Evolutionary conservation across 2,113 vertebrate genomes (phyloP).

Genomic region (Coregonus clupeaformis): DNA sequence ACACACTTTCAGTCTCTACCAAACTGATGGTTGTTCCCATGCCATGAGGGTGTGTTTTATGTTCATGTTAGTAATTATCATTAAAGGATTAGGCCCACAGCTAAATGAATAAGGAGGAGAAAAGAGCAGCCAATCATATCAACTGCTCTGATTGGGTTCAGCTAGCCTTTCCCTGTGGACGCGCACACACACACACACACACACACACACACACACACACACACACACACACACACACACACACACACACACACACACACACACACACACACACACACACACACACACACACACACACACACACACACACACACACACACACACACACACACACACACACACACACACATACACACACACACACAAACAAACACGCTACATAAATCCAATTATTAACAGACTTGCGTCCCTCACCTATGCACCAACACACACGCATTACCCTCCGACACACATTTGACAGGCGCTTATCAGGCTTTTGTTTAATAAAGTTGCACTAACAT

Average conservation of each 20-base stretch:
- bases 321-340: too few relatives aligned
- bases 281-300: too few relatives aligned
- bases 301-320: too few relatives aligned
- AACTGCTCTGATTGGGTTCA: slow-evolving; percentile 39
- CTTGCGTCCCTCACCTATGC: too few relatives aligned
- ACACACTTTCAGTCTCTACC: not conserved
- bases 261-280: too few relatives aligned
- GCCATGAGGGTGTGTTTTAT: slow-evolving; percentile 37
- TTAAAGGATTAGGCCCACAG: slow-evolving; percentile 7
- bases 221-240: too few relatives aligned
- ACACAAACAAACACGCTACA: not conserved
- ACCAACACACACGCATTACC: too few relatives aligned
- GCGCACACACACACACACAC: not conserved
- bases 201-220: too few relatives aligned
- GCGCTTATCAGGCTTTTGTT: slow-evolving; percentile 32
- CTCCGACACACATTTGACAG: not conserved
- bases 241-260: too few relatives aligned
- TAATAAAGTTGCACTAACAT: slow-evolving; percentile 47
- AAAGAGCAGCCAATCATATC: slow-evolving; percentile 37
- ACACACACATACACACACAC: not conserved
- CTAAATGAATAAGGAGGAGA: slow-evolving; percentile 30
- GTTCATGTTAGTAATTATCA: slow-evolving; percentile 47
- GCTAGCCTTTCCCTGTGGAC: slow-evolving; percentile 8
- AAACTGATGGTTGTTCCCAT: slow-evolving; percentile 16
- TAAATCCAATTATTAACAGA: too few relatives aligned